phyloP scores from a whole-genome alignment of 2,888 invertebrate genomes.

The Druceiella hillmani region DNA sequence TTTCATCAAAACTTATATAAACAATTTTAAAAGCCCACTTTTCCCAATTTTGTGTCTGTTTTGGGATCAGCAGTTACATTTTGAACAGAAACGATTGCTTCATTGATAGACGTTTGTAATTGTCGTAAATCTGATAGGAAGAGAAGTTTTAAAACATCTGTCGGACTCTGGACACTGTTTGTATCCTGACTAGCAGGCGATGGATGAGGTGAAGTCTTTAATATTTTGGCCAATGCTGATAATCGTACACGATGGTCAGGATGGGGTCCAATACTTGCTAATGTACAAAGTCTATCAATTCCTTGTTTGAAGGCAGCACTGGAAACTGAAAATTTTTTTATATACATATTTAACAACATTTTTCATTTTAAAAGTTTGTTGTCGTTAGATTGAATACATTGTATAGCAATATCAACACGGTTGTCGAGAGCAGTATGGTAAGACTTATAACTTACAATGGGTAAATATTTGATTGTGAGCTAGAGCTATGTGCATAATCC shows the following conservation, averaged over 20 bases:
- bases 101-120: conserved; percentile 91
- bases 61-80: conserved; percentile 92
- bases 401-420: too few relatives aligned
- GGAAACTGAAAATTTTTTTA: conserved; percentile 67
- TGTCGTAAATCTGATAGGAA: conserved; percentile 80
- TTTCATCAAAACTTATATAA: too few relatives aligned
- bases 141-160: conserved; percentile 68
- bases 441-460: too few relatives aligned
- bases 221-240: conserved; percentile 64
- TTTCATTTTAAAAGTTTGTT: too few relatives aligned
- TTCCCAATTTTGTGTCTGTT: conserved; percentile 90
- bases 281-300: conserved; percentile 68
- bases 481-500: too few relatives aligned
- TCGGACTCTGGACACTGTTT: conserved; percentile 38
- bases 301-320: conserved; percentile 79
- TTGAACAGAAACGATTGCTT: conserved; percentile 90
- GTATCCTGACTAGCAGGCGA: conserved; percentile 40
- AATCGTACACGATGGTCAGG: conserved; percentile 39
- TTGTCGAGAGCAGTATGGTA: too few relatives aligned
- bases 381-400: too few relatives aligned
- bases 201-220: conserved; percentile 80
- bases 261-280: conserved; percentile 48
- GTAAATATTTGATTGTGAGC: too few relatives aligned
- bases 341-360: too few relatives aligned
- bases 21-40: too few relatives aligned